Conservation (phyloP, 2,113 vertebrate species). For the Microtus montanus region DNA sequence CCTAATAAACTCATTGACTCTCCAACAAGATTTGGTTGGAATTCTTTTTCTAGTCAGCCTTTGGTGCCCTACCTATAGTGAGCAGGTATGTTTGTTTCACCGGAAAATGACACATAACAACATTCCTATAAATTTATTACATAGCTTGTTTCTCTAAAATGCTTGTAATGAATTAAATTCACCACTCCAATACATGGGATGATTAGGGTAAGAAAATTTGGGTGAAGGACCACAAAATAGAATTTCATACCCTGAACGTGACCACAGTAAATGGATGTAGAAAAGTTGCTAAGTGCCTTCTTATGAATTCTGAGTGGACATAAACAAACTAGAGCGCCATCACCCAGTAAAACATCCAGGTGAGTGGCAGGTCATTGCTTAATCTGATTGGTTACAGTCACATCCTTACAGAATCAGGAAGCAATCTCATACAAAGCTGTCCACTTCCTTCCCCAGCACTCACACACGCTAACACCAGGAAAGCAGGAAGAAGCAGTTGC, state of each 20-base stretch:
- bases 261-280: not conserved
- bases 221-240: not conserved
- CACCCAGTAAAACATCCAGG: not conserved
- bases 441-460: not conserved
- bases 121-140: not conserved
- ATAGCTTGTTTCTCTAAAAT: not conserved
- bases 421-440: not conserved
- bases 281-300: not conserved
- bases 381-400: not conserved
- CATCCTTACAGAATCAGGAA: conserved; percentile 32
- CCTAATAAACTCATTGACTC: not conserved
- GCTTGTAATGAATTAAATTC: not conserved
- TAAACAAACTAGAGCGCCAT: conserved; percentile 9
- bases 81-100: not conserved
- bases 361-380: conserved; percentile 2
- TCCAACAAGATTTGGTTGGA: not conserved
- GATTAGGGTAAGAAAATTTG: not conserved
- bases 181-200: not conserved
- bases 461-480: not conserved
- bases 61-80: not conserved
- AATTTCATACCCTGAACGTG: not conserved
- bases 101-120: not conserved
- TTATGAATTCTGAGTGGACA: not conserved
- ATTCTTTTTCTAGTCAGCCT: not conserved
- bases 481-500: conserved; percentile 2